Conservation (phyloP, 1,140 invertebrate species). For the Drosophila kepulauana region DNA sequence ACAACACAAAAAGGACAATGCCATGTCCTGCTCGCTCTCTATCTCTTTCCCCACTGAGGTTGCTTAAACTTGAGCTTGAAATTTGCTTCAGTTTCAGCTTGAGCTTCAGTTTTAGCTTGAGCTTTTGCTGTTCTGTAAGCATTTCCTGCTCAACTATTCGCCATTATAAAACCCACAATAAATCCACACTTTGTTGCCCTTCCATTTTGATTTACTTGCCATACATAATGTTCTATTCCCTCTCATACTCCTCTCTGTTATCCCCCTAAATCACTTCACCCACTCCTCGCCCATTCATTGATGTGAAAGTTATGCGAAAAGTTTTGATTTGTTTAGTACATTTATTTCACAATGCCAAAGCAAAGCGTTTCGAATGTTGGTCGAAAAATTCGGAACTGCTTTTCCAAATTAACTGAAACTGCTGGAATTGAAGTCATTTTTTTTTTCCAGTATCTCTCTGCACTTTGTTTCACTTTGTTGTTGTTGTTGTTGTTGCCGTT, state of each 20-base stretch:
- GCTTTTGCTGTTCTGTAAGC: conserved; percentile 33
- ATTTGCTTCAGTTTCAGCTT: conserved; percentile 33
- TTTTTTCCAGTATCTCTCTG: conserved; percentile 45
- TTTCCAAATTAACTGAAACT: conserved; percentile 68
- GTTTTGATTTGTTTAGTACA: conserved; percentile 82
- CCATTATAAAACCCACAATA: conserved; percentile 51
- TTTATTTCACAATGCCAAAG: conserved; percentile 65
- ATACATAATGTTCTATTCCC: conserved; percentile 39
- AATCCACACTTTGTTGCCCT: conserved; percentile 41
- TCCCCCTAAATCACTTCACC: not conserved
- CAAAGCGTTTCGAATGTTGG: conserved; percentile 39
- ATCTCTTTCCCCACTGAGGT: not conserved
- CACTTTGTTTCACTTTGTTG: conserved; percentile 50
- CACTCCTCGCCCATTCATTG: conserved; percentile 46
- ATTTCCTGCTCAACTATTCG: conserved; percentile 51
- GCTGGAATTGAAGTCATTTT: conserved; percentile 61
- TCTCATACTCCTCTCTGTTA: not conserved
- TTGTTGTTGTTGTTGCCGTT: conserved; percentile 16
- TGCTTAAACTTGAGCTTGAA: conserved; percentile 65
- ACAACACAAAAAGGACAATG: conserved; percentile 41
- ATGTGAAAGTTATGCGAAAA: conserved; percentile 81
- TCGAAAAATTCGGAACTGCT: conserved; percentile 45
- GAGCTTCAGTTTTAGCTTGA: conserved; percentile 4
- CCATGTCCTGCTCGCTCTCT: not conserved
- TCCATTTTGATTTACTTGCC: conserved; percentile 60